phyloP scores from a whole-genome alignment of 2,888 invertebrate genomes.

The Omphaloscelis lunosa region DNA sequence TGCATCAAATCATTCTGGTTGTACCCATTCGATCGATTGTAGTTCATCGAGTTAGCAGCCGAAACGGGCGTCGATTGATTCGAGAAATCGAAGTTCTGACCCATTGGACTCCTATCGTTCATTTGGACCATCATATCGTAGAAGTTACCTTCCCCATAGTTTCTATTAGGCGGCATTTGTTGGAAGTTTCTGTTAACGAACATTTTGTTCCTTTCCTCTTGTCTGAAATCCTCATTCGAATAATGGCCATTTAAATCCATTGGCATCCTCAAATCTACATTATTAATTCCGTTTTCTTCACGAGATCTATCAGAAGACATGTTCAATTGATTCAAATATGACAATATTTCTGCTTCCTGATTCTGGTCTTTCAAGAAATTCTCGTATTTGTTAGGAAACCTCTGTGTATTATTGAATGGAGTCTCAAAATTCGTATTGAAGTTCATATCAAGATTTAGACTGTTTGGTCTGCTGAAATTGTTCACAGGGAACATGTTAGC shows the following conservation, averaged over 20 bases:
- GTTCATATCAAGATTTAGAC: constrained; percentile 84
- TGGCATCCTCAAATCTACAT: constrained; percentile 82
- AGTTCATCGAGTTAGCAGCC: constrained; percentile 74
- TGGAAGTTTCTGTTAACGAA: constrained; percentile 81
- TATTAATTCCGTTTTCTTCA: constrained; percentile 77
- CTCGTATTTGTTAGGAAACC: constrained; percentile 80
- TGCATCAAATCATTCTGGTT: constrained; percentile 83
- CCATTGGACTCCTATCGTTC: constrained; percentile 77
- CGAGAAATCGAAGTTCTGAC: constrained; percentile 82
- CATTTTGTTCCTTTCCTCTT: constrained; percentile 83
- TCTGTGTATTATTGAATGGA: constrained; percentile 75
- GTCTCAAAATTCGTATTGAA: constrained; percentile 80
- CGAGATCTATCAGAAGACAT: constrained; percentile 78
- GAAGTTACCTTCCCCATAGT: constrained; percentile 79
- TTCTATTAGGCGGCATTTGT: constrained; percentile 78
- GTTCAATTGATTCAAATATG: constrained; percentile 84
- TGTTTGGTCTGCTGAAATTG: constrained; percentile 83
- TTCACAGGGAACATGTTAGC: constrained; percentile 80
- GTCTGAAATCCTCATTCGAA: constrained; percentile 77
- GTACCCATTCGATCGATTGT: constrained; percentile 82
- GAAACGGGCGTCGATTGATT: constrained; percentile 78
- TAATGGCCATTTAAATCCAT: constrained; percentile 83
- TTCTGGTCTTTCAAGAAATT: constrained; percentile 77
- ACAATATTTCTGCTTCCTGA: constrained; percentile 81
- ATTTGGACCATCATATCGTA: constrained; percentile 83